phyloP scores from a whole-genome alignment of 2,113 vertebrate species.

The Paradoxurus hermaphroditus region DNA sequence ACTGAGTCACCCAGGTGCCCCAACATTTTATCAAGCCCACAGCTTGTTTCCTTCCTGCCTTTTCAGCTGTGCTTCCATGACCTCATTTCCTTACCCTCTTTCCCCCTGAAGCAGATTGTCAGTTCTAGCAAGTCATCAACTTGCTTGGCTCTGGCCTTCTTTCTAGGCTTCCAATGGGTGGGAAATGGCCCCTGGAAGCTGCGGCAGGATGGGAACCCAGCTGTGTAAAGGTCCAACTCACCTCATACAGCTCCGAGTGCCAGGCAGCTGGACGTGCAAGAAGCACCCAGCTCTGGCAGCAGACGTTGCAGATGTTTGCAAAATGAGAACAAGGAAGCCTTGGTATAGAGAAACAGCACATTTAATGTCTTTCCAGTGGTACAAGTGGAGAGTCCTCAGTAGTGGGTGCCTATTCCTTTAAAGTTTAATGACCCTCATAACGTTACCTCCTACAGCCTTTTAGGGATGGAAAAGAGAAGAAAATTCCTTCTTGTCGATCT shows the following conservation, averaged over 20 bases:
- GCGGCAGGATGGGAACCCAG: constrained; percentile 21
- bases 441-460: not conserved
- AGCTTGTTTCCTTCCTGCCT: not conserved
- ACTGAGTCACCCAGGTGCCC: too few species aligned
- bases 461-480: not conserved
- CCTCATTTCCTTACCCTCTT: constrained; percentile 29
- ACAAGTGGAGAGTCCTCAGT: not conserved
- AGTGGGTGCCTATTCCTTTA: not conserved
- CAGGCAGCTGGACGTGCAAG: not conserved
- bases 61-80: constrained; percentile 38
- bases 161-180: not conserved
- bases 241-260: not conserved
- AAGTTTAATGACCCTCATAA: not conserved
- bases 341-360: not conserved
- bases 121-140: constrained; percentile 25
- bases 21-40: not conserved
- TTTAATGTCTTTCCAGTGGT: constrained; percentile 19
- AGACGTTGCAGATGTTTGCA: not conserved
- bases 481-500: not conserved
- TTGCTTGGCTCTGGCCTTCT: constrained; percentile 19
- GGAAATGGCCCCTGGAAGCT: not conserved
- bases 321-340: not conserved
- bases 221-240: constrained; percentile 13
- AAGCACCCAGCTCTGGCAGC: not conserved
- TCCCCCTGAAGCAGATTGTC: not conserved